Base-by-base conservation (phyloP, 2,797 vertebrate species). In the Acanthornis magna region DNA sequence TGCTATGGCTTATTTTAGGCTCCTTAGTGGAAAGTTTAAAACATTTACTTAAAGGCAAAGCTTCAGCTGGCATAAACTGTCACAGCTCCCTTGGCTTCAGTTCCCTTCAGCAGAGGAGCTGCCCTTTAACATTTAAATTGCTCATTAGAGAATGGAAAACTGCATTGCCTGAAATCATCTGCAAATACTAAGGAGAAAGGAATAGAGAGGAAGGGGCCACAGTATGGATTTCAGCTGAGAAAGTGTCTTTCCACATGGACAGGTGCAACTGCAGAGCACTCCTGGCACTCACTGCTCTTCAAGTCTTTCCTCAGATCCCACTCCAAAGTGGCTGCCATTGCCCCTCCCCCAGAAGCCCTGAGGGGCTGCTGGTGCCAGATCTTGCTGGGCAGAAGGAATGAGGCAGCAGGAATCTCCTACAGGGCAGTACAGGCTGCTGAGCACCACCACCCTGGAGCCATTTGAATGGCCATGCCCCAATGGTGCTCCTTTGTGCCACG, bases 1-100 rank as follows among this genome's bases (percentile, higher is more conserved):
- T 93, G 83, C 94, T 94, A 96, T 88, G 89, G 94, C 96, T 97
- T 96, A 96, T 97, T 97, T 96, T 96, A 95, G 95, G 77, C 94
- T 93, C 80, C 86, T 96, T 95, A 81, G 94, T 95, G 96, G 94
- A 96, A 97, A 97, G 93, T 95, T 97, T 95, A 96, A 96, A 95
- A 93, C 83, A 63, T 95, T 96, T 91, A 94, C 94, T 93, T 94
- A 93, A 95, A 92, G 94, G 95, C 95, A 95, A 86, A 90, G 61
- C 94, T 93, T 95, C 92, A 95, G 94, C 94, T 95, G 94, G 94
- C 88, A 95, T 88, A 70, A 96, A 90, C 85, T 93, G 92, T 93
- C 95, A 85, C 92, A 93, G 93, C 85, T 88, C 89, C 88, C 60
- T 86, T 85, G 89, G 85, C 79, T 96, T 93, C 51, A 21, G 55